A percentile compares a stretch with the other conserved stretches of the same genome.
Evolutionary conservation across 2,888 invertebrate genomes (phyloP).

Genomic region (Patella depressa): DNA sequence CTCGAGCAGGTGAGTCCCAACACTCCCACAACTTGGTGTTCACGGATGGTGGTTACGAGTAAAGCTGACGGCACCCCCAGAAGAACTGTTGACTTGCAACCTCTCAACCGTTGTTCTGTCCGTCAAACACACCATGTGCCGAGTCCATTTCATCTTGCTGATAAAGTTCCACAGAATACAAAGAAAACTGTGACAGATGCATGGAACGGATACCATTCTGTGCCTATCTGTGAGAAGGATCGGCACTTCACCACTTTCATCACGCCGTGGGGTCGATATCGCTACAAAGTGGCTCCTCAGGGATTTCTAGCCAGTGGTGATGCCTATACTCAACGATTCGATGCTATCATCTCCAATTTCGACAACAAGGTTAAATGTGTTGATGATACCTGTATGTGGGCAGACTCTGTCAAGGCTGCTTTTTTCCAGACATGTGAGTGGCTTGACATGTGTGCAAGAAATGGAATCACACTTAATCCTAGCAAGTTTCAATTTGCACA

Average conservation of each 20-base stretch:
- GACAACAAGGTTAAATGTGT: constrained; percentile 37
- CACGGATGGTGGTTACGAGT: background rate
- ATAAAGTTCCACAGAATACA: background rate
- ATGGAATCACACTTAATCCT: background rate
- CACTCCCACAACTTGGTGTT: constrained; percentile 24
- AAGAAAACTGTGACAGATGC: constrained; percentile 14
- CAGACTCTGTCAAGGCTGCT: background rate
- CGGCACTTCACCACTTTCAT: constrained; percentile 10
- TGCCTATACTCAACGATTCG: constrained; percentile 39
- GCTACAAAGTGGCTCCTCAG: too few relatives aligned
- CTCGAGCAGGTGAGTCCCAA: constrained; percentile 25
- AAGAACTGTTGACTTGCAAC: too few relatives aligned
- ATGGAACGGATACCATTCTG: constrained; percentile 17
- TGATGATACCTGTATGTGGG: constrained; percentile 25
- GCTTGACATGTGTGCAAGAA: background rate
- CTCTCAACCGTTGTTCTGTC: too few relatives aligned
- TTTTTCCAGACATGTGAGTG: background rate
- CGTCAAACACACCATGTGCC: constrained; percentile 35
- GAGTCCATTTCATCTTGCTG: constrained; percentile 31
- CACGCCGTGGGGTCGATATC: too few relatives aligned
- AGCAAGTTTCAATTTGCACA: background rate
- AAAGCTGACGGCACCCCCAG: too few relatives aligned
- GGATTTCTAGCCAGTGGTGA: constrained; percentile 38
- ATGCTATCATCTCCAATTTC: constrained; percentile 34
- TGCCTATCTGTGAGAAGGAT: constrained; percentile 14